These are phyloP conservation scores for Ruditapes philippinarum DNA, from an alignment of 1,140 invertebrate species.

Conservation along the genomic window DNA sequence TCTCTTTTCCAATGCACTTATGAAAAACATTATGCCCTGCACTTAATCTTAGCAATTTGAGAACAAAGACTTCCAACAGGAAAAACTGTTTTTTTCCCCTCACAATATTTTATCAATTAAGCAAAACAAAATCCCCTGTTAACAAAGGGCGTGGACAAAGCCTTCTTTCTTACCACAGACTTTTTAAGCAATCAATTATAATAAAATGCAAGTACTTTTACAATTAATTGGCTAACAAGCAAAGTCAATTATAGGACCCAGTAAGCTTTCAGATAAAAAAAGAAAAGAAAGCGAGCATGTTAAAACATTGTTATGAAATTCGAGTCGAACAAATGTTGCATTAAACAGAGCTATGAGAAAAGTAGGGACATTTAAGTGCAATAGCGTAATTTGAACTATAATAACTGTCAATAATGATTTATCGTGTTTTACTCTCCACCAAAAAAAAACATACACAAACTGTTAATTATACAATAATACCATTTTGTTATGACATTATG, in stretches of 20 bases:
- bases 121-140: neutral
- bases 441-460: neutral
- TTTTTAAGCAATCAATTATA: constrained; percentile 25
- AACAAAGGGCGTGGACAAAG: neutral
- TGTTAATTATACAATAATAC: neutral
- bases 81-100: neutral
- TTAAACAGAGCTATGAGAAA: neutral
- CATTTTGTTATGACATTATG: too few species aligned
- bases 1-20: too few species aligned
- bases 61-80: neutral
- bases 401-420: constrained; percentile 5
- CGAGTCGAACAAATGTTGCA: neutral
- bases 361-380: neutral
- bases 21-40: too few species aligned
- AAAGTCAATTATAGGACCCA: neutral
- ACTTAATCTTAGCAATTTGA: neutral
- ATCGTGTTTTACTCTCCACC: neutral
- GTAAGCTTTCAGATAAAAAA: too few species aligned
- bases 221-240: neutral
- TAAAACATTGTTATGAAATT: constrained; percentile 16
- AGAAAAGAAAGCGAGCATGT: neutral
- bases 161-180: neutral
- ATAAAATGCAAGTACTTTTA: neutral
- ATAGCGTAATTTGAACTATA: neutral
- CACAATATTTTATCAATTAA: neutral